These are phyloP conservation scores for Tribolium madens DNA, from an alignment of 1,140 invertebrate genomes.

Conservation along the genomic window DNA sequence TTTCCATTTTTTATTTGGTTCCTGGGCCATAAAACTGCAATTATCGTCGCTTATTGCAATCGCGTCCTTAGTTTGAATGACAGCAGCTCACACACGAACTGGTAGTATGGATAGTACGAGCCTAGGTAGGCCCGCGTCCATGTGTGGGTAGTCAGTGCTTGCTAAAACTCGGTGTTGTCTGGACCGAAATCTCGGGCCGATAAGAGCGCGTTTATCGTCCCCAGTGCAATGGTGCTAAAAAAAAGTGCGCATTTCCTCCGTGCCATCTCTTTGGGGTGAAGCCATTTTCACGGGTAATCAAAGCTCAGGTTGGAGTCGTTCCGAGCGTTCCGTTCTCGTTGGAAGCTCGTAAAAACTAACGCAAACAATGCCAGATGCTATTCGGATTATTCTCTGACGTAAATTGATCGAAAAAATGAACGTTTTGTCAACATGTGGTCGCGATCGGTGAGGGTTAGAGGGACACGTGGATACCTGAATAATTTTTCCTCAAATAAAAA, in stretches of 20 bases:
- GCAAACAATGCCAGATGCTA: conserved; percentile 16
- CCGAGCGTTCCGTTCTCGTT: neutral
- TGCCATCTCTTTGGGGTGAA: conserved; percentile 8
- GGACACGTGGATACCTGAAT: neutral
- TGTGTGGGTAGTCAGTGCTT: conserved; percentile 39
- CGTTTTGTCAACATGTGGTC: conserved; percentile 2
- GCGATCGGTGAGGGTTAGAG: neutral
- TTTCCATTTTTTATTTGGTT: neutral
- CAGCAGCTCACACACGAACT: neutral
- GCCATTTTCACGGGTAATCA: conserved; percentile 16
- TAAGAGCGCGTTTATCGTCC: neutral
- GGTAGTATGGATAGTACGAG: conserved; percentile 28
- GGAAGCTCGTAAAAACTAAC: neutral
- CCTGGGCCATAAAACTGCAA: neutral
- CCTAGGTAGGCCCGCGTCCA: conserved; percentile 17
- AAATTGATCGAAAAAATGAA: conserved; percentile 10
- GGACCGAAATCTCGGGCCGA: conserved; percentile 31
- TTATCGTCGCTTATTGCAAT: conserved; percentile 19
- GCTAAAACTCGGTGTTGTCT: conserved; percentile 40
- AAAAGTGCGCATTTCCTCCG: neutral
- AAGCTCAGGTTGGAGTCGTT: neutral
- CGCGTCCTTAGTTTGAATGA: conserved; percentile 25
- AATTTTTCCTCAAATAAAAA: neutral
- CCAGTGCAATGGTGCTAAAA: neutral
- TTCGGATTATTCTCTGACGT: conserved; percentile 19